These are phyloP conservation scores for Eospalax fontanierii DNA, from an alignment of 2,797 vertebrate genomes.

Conservation along the genomic window DNA sequence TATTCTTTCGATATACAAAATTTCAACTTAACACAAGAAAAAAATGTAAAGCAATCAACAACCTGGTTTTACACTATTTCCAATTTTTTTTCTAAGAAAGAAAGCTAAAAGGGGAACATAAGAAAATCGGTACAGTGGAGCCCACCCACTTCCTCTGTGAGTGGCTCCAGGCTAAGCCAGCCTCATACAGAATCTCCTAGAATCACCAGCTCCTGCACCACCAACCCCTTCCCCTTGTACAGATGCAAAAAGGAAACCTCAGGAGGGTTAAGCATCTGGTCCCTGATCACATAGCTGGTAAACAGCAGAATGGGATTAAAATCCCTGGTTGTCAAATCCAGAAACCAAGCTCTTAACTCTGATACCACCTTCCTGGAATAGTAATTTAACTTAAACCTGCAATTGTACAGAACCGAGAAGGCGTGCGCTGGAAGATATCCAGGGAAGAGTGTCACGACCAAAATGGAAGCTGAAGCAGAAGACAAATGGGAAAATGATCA, in stretches of 20 bases:
- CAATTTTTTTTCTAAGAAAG: not conserved
- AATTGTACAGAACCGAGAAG: conserved; percentile 3
- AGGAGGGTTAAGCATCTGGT: not conserved
- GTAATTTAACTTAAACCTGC: conserved; percentile 10
- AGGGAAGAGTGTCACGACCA: not conserved
- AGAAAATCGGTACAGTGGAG: not conserved
- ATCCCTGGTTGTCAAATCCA: not conserved
- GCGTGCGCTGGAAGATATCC: not conserved
- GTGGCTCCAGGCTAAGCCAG: rapidly evolving
- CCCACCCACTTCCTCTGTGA: not conserved
- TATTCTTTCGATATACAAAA: not conserved
- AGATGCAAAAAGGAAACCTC: not conserved
- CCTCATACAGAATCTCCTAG: not conserved
- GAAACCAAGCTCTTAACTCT: not conserved
- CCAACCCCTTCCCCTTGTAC: not conserved
- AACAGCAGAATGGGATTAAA: not conserved
- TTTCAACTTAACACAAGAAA: not conserved
- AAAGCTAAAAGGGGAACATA: conserved; percentile 30
- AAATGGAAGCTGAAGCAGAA: not conserved
- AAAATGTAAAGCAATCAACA: not conserved
- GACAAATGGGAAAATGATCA: conserved; percentile 35
- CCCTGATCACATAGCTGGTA: not conserved
- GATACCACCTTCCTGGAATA: not conserved
- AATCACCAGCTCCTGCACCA: not conserved
- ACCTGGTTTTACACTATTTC: conserved; percentile 14